A percentile compares a stretch with the other conserved stretches of the same genome.
Evolutionary conservation across 1,140 invertebrate genomes (phyloP).

Genomic region (Drosophila malerkotliana): DNA sequence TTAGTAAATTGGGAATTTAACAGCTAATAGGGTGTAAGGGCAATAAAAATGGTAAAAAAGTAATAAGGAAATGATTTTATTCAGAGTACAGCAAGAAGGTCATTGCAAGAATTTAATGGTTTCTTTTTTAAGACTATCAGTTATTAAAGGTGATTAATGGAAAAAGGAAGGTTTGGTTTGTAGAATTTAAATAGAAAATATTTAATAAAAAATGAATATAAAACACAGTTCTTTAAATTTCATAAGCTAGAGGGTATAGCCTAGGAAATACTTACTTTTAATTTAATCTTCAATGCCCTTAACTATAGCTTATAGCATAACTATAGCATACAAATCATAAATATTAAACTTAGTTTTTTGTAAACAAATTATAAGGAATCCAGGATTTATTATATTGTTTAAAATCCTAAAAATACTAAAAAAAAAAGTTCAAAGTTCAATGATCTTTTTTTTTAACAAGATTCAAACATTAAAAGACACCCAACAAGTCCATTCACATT

Average conservation of each 20-base stretch:
- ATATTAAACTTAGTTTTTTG: not conserved
- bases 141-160: not conserved
- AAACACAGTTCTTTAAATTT: too few species aligned
- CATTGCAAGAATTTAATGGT: not conserved
- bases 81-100: not conserved
- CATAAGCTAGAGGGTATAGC: too few species aligned
- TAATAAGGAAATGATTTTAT: conserved; percentile 6
- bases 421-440: not conserved
- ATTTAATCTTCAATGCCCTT: not conserved
- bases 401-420: not conserved
- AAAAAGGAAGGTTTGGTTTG: not conserved
- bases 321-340: too few species aligned
- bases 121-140: not conserved
- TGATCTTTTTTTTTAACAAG: not conserved
- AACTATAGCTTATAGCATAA: too few species aligned
- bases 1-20: conserved; percentile 4
- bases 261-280: too few species aligned
- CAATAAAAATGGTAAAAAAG: conserved; percentile 4
- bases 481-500: conserved; percentile 18
- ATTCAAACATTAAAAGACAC: not conserved
- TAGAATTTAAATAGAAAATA: not conserved
- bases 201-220: not conserved
- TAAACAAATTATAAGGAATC: too few species aligned
- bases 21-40: conserved; percentile 1
- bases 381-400: not conserved